Percentiles rank a stretch among this genome's conserved stretches.
phyloP scores from a whole-genome alignment of 2,797 vertebrate genomes.

The Sebastes oblongus region DNA sequence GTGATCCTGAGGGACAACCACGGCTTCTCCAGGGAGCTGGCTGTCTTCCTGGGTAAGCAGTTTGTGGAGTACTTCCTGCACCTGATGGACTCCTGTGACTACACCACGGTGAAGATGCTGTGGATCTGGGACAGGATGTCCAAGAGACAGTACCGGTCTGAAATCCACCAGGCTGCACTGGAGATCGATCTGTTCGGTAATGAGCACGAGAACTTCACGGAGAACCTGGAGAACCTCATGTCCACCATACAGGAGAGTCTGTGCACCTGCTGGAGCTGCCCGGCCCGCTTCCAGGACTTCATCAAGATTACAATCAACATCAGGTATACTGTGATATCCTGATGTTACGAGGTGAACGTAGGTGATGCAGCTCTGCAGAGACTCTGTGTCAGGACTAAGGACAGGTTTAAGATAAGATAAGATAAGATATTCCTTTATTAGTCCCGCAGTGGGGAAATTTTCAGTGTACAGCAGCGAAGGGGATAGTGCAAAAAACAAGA shows the following conservation, averaged over 20 bases:
- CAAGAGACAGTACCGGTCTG: conserved; percentile 88
- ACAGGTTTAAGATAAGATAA: too few relatives aligned
- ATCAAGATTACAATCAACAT: conserved; percentile 86
- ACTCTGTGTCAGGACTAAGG: background rate
- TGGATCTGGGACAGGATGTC: conserved; percentile 95
- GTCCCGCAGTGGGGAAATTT: too few relatives aligned
- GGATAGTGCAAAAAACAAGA: too few relatives aligned
- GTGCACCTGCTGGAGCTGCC: conserved; percentile 87
- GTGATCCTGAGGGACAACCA: conserved; percentile 91
- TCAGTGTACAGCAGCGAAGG: too few relatives aligned
- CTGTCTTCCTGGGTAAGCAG: conserved; percentile 86
- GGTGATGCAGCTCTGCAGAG: background rate
- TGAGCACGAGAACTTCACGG: conserved; percentile 93
- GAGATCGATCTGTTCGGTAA: conserved; percentile 93
- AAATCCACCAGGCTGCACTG: conserved; percentile 85
- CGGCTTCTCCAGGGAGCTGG: conserved; percentile 86
- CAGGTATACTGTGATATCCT: conserved; percentile 76
- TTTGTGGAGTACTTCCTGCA: conserved; percentile 91
- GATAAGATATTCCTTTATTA: too few relatives aligned
- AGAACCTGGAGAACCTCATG: conserved; percentile 91
- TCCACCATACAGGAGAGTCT: conserved; percentile 89
- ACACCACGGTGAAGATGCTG: conserved; percentile 91
- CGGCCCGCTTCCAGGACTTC: conserved; percentile 83
- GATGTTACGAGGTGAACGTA: background rate
- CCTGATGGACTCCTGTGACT: conserved; percentile 91